Evolutionary conservation across 2,797 vertebrate species (phyloP).

Genomic region (Anolis apletophallus): DNA sequence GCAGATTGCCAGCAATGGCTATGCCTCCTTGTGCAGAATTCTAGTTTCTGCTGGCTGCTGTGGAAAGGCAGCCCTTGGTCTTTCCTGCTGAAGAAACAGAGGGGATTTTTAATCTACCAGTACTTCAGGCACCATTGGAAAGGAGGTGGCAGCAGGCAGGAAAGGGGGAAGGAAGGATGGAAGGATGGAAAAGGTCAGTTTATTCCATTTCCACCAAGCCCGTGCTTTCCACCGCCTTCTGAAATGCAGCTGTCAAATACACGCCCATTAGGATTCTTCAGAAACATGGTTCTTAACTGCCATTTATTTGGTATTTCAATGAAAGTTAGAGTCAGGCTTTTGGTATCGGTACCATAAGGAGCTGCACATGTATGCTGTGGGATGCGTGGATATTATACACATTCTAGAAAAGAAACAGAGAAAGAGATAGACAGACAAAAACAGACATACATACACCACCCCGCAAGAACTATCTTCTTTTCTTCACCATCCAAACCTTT

Average conservation of each 20-base stretch:
- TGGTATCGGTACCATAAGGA: neutral
- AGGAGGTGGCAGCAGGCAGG: neutral
- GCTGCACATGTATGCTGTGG: neutral
- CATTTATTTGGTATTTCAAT: neutral
- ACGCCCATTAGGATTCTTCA: neutral
- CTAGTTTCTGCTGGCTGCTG: constrained; percentile 29
- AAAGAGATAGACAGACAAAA: neutral
- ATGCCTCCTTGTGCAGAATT: neutral
- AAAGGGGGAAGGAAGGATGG: neutral
- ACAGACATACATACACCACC: no score
- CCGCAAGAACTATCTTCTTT: neutral
- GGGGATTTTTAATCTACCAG: constrained; percentile 24
- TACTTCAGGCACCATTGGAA: neutral
- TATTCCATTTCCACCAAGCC: constrained; percentile 2
- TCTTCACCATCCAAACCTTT: neutral
- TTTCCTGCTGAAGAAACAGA: constrained; percentile 20
- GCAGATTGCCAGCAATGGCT: neutral
- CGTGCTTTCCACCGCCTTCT: neutral
- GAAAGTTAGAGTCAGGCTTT: neutral
- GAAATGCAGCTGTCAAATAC: constrained; percentile 7
- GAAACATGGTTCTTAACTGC: neutral
- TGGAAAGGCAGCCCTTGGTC: neutral
- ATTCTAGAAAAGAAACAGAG: neutral
- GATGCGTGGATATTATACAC: neutral
- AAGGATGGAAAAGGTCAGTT: neutral